Base-by-base conservation (phyloP, 2,888 invertebrate genomes). In the Polyploca ridens region DNA sequence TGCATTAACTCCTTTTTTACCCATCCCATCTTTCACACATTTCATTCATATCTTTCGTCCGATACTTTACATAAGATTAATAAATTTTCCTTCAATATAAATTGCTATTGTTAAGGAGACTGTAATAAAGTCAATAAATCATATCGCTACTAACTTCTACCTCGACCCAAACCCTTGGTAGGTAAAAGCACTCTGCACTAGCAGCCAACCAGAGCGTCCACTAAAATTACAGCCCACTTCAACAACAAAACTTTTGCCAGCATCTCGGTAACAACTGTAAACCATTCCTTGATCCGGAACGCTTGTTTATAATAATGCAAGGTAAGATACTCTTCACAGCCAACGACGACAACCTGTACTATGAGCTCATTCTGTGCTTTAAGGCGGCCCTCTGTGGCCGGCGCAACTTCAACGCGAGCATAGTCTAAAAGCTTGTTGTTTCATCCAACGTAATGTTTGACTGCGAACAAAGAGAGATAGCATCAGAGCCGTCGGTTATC, bases 221-320 rank as follows among this genome's bases (percentile, higher is more conserved):
- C 85, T 88, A 82, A 88, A 89, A 89, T 91, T 88, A 89, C 85
- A 84, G 77, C 77, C 81, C 84, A 83, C 84, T 86, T 77, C 75
- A 83, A 81, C 83, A 85, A 82, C 83, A 82, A 82, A 90, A 90
- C 83, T 89, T 87, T 79, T 81, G 72, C 79, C 74, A 82, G 76
- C 83, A 76, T 86, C 87, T 83, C 82, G 62, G 75, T 79, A 82
- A 76, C 79, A 77, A 81, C 81, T 82, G 72, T 71, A 79, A 79
- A 80, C 80, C 77, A 75, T 72, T 70, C 70, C 81, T 73, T 77
- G 74, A 76, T 74, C 66, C 64, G 61, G 60, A 58, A 35, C 62
- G 67, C 65, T 60, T 38, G 62, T 57, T 38, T 38, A 19, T 19
- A 41, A 41, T 27, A 61, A 49, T 60, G 54, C 38, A 54, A 59